These are phyloP conservation scores for Catharus fuscescens DNA, from an alignment of 2,113 vertebrate genomes.

Conservation along the genomic window DNA sequence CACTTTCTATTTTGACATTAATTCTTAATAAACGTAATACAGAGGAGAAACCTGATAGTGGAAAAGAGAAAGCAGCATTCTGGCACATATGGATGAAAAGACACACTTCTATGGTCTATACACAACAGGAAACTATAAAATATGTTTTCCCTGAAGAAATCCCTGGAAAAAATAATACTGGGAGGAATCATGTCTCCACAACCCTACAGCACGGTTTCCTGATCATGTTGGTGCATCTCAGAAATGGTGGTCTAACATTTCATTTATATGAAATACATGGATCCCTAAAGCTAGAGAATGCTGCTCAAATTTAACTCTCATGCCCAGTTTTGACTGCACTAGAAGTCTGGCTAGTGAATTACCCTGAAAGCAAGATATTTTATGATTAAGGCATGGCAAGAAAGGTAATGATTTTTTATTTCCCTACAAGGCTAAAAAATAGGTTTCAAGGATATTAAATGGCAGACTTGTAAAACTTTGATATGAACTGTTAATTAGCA, in stretches of 20 bases:
- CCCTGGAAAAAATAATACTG: neutral
- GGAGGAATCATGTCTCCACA: neutral
- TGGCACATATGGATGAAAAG: neutral
- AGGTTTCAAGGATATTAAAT: neutral
- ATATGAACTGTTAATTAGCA: neutral
- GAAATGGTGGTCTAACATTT: neutral
- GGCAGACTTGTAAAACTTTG: neutral
- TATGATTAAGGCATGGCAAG: neutral
- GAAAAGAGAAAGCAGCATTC: neutral
- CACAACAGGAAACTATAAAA: neutral
- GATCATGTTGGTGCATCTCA: neutral
- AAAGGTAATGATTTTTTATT: neutral
- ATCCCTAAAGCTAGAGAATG: neutral
- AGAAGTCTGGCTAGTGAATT: neutral
- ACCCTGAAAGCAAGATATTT: neutral
- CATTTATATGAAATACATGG: neutral
- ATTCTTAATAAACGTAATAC: neutral
- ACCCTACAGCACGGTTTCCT: neutral
- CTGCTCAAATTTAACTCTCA: neutral
- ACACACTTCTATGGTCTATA: neutral
- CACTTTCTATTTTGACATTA: neutral
- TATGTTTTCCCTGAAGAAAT: neutral
- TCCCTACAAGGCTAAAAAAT: neutral
- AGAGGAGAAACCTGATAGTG: neutral
- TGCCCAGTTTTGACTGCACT: neutral